Conservation (phyloP, 2,797 vertebrate species). For the Enteromius fasciolatus region DNA sequence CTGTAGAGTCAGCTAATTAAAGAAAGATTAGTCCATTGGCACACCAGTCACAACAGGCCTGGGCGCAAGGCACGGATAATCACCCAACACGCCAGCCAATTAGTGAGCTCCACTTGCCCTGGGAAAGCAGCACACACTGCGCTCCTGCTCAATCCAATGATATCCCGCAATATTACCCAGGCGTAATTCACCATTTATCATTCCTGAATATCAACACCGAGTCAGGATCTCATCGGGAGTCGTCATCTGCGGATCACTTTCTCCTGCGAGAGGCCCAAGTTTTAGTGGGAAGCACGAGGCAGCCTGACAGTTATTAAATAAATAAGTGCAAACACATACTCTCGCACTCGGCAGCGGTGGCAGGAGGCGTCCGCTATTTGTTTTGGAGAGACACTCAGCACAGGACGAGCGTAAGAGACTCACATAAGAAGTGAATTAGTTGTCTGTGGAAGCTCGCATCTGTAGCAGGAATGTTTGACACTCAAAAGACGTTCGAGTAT, state of each 20-base stretch:
- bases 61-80: slow-evolving; percentile 72
- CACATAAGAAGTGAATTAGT: slow-evolving; percentile 67
- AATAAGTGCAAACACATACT: slow-evolving; percentile 42
- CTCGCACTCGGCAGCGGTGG: slow-evolving; percentile 19
- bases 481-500: slow-evolving; percentile 70
- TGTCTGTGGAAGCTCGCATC: slow-evolving; percentile 53
- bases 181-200: slow-evolving; percentile 70
- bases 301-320: slow-evolving; percentile 55
- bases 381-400: slow-evolving; percentile 63
- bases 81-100: slow-evolving; percentile 76
- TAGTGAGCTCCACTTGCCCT: slow-evolving; percentile 75
- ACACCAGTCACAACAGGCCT: slow-evolving; percentile 75
- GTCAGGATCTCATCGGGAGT: slow-evolving; percentile 61
- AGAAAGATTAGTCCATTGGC: slow-evolving; percentile 78
- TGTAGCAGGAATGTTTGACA: slow-evolving; percentile 66
- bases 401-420: slow-evolving; percentile 60
- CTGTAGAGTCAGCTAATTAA: slow-evolving; percentile 80
- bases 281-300: slow-evolving; percentile 29
- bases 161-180: slow-evolving; percentile 71
- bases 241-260: slow-evolving; percentile 62
- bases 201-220: slow-evolving; percentile 61
- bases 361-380: slow-evolving; percentile 60
- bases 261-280: slow-evolving; percentile 49
- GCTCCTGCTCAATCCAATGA: slow-evolving; percentile 70
- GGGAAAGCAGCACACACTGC: slow-evolving; percentile 68